phyloP scores from a whole-genome alignment of 1,140 invertebrate genomes.

The Micrasema longulum region DNA sequence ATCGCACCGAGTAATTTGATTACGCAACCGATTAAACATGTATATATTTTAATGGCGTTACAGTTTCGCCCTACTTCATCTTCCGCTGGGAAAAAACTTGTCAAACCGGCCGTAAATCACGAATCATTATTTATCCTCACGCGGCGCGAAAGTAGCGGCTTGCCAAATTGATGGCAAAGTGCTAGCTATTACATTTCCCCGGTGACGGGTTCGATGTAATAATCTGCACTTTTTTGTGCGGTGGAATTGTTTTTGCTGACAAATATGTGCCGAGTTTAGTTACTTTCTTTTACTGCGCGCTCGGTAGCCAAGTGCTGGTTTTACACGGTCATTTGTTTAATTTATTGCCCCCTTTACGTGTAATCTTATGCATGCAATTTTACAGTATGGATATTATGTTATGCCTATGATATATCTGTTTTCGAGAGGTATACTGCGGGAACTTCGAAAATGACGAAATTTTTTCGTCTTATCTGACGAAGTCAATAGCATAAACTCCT shows the following conservation, averaged over 20 bases:
- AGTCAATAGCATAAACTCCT: no score
- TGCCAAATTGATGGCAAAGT: background rate
- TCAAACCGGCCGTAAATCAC: background rate
- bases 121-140: conserved; percentile 9
- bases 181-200: background rate
- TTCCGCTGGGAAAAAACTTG: background rate
- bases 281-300: background rate
- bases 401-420: no score
- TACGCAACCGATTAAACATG: no score
- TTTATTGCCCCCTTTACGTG: conserved; percentile 27
- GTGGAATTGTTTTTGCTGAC: background rate
- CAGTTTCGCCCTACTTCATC: background rate
- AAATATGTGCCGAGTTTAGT: background rate
- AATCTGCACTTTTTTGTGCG: background rate
- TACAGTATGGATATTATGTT: no score
- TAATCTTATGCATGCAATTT: conserved; percentile 10
- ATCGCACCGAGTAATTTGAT: no score
- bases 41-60: background rate
- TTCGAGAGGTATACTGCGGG: no score
- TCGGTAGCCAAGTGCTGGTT: conserved; percentile 15
- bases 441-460: no score
- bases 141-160: background rate
- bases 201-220: background rate
- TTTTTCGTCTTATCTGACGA: no score
- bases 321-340: conserved; percentile 28